These are phyloP conservation scores for Neosilurus hyrtlii DNA, from an alignment of 2,797 vertebrate genomes.

Conservation along the genomic window DNA sequence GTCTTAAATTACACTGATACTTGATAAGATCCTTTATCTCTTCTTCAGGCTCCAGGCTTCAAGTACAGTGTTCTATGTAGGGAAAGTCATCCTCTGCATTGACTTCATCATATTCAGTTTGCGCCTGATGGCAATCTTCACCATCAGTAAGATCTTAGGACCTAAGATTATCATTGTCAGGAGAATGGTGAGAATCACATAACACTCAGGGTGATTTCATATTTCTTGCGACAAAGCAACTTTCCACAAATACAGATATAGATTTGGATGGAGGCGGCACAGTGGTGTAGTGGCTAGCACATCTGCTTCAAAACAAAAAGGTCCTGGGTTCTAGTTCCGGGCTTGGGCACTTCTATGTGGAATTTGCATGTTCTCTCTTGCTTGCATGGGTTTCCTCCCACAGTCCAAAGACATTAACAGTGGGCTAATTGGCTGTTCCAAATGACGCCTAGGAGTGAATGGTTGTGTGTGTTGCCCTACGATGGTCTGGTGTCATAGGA, in stretches of 20 bases:
- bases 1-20: not conserved
- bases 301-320: too few relatives aligned
- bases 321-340: too few relatives aligned
- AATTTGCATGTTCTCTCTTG: too few relatives aligned
- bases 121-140: constrained; percentile 96
- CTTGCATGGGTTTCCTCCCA: too few relatives aligned
- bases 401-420: too few relatives aligned
- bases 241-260: not conserved
- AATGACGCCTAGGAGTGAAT: too few relatives aligned
- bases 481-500: too few relatives aligned
- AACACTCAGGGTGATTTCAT: not conserved
- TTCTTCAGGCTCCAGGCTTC: constrained; percentile 38
- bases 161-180: constrained; percentile 98
- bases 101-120: constrained; percentile 94
- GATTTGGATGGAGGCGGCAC: too few relatives aligned
- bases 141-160: constrained; percentile 88
- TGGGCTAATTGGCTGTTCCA: too few relatives aligned
- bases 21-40: not conserved
- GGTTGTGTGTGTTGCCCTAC: too few relatives aligned
- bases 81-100: constrained; percentile 87
- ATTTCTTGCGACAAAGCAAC: not conserved
- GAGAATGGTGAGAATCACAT: constrained; percentile 79
- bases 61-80: constrained; percentile 74
- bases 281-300: too few relatives aligned
- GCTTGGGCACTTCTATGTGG: too few relatives aligned